Percentiles rank a stretch among this genome's conserved stretches.
phyloP scores from a whole-genome alignment of 1,140 invertebrate species.

The Heliconius nattereri region DNA sequence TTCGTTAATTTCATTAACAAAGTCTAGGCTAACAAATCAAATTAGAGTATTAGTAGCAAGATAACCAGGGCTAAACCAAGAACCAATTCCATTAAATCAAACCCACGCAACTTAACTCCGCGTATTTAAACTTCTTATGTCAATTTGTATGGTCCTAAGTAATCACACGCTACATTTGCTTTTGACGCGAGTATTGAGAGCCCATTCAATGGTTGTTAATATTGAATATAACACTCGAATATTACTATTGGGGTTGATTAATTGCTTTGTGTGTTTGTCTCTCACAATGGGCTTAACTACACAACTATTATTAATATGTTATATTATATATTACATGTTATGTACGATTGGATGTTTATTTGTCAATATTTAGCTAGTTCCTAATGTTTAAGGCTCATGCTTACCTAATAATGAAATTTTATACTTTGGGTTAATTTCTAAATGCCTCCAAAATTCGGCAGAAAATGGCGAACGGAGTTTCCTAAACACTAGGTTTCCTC shows the following conservation, averaged over 20 bases:
- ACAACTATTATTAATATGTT: not conserved
- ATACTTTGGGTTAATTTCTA: too few species aligned
- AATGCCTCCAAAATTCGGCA: too few species aligned
- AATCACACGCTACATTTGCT: not conserved
- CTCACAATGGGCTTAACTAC: not conserved
- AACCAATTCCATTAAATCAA: not conserved
- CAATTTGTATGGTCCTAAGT: not conserved
- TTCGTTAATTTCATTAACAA: not conserved
- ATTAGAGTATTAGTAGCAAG: not conserved
- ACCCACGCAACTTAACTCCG: not conserved
- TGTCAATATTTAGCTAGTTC: not conserved
- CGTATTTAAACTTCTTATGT: not conserved
- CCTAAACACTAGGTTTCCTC: too few species aligned
- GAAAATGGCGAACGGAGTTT: too few species aligned
- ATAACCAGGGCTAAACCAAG: not conserved
- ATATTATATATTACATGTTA: not conserved
- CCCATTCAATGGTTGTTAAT: not conserved
- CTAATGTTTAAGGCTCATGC: too few species aligned
- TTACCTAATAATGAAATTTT: too few species aligned
- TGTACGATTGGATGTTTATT: not conserved
- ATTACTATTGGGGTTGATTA: not conserved
- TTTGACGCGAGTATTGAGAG: not conserved
- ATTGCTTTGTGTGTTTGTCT: not conserved
- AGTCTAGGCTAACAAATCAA: not conserved
- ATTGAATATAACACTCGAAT: conserved; percentile 4